Base-by-base conservation (phyloP, 2,888 invertebrate genomes). In the Papilio protenor region DNA sequence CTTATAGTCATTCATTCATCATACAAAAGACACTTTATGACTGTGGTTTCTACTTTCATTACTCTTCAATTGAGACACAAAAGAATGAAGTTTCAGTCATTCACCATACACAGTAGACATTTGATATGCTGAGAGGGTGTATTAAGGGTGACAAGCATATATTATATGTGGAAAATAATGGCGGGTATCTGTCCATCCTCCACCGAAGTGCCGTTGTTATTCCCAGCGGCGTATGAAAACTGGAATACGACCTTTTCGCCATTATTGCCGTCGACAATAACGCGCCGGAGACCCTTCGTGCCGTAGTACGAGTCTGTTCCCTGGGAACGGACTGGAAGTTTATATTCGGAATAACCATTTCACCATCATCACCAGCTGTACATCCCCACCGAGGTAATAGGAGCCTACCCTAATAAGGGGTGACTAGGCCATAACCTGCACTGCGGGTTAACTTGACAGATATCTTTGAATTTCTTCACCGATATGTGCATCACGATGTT, bases 301-400 rank as follows among this genome's bases (percentile, higher is more conserved):
- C 98, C 98, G 90, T 98, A 98, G 91, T 97, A 97, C 0, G 98
- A 97, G 90, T 98, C 97, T n/a, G 97, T 97, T 79, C 98, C 98
- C 97, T 97, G 91, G 1, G 91, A 90, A 74, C 27, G 47, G 47
- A 14, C 27, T 52, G 21, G 21, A 45, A 12, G 45, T 21, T 45
- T 69, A 12, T 69, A 40, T 69, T 45, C 21, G 40, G 66, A 6
- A 66, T 66, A 5, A n/a, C 40, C 12, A 40, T 21, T 66, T 45
- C 33, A 27, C 3, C 27, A 5, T 33, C 33, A 33, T 33, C 33
- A 33, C 27, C 27, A 27, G 27, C 33, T 33, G 3, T 33, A 33
- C 33, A 4, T 33, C 33, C 33, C 5, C 33, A 33, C 33, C 5
- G 33, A 33, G 33, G 33, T 1, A 4, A 33, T 33, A 3, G 33